Evolutionary conservation across 1,140 invertebrate species (phyloP).

Genomic region (Drosophila kanapiae): DNA sequence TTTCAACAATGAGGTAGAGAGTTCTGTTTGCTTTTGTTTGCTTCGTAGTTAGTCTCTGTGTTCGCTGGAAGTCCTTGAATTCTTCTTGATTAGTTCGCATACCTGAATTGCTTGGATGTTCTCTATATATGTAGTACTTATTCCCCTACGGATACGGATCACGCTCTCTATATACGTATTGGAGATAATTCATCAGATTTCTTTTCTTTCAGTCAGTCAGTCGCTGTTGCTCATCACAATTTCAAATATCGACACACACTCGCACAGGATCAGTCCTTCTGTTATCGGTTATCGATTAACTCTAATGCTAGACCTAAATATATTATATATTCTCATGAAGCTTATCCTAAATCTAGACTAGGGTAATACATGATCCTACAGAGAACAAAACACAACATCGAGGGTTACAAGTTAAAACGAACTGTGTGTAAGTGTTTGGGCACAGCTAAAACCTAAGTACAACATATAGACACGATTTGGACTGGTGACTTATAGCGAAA

Average conservation of each 20-base stretch:
- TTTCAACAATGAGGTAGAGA: conserved; percentile 83
- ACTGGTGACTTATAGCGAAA: conserved; percentile 53
- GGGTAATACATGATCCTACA: conserved; percentile 51
- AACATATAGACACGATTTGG: conserved; percentile 72
- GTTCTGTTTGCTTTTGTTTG: conserved; percentile 60
- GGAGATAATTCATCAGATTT: conserved; percentile 44
- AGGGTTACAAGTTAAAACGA: conserved; percentile 65
- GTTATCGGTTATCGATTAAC: conserved; percentile 24
- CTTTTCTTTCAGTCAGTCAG: conserved; percentile 37
- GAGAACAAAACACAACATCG: conserved; percentile 79
- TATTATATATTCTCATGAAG: conserved; percentile 32
- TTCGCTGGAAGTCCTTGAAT: conserved; percentile 80
- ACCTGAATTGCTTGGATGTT: conserved; percentile 83
- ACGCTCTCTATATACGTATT: conserved; percentile 28
- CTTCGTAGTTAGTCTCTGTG: conserved; percentile 57
- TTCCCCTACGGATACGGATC: conserved; percentile 35
- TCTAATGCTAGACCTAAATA: conserved; percentile 28
- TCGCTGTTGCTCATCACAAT: conserved; percentile 60
- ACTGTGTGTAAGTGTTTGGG: conserved; percentile 24
- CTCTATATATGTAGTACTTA: conserved; percentile 48
- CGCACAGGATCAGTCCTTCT: conserved; percentile 63
- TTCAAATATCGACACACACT: conserved; percentile 57
- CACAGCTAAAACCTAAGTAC: conserved; percentile 75
- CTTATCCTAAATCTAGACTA: conserved; percentile 52
- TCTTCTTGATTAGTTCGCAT: conserved; percentile 74